Percentiles rank a stretch among this genome's conserved stretches.
Evolutionary conservation across 2,113 vertebrate species (phyloP).

Genomic region (Oncorhynchus nerka): DNA sequence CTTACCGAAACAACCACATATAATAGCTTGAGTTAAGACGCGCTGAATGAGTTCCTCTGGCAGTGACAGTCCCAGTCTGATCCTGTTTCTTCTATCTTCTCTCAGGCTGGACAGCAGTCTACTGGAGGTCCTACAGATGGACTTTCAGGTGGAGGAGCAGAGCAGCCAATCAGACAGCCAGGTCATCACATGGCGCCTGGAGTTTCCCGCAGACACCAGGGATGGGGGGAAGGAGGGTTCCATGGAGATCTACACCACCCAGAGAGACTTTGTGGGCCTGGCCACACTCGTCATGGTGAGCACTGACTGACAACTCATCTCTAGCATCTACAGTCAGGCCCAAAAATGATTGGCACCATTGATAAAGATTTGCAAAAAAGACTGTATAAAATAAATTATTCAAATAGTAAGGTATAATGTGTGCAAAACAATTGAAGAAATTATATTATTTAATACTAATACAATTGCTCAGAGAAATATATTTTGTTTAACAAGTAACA

Average conservation of each 20-base stretch:
- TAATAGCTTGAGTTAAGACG: neutral
- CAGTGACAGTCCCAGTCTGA: neutral
- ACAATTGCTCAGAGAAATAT: too few relatives aligned
- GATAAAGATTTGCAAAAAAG: too few relatives aligned
- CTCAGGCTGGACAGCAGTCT: constrained; percentile 64
- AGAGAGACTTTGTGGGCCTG: constrained; percentile 83
- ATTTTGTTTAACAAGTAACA: too few relatives aligned
- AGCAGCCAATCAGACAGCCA: constrained; percentile 77
- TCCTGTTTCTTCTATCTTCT: neutral
- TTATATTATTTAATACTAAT: too few relatives aligned
- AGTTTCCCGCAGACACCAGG: constrained; percentile 74
- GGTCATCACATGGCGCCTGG: constrained; percentile 90
- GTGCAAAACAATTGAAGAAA: too few relatives aligned
- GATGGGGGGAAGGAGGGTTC: constrained; percentile 75
- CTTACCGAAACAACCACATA: too few relatives aligned
- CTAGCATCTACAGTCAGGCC: neutral
- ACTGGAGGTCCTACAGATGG: constrained; percentile 89
- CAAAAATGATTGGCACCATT: too few relatives aligned
- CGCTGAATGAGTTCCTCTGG: neutral
- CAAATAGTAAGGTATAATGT: too few relatives aligned
- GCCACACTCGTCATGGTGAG: constrained; percentile 91
- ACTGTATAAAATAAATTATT: too few relatives aligned
- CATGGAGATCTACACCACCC: constrained; percentile 86
- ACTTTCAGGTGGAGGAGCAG: constrained; percentile 84
- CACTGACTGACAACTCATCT: neutral